phyloP scores from a whole-genome alignment of 2,888 invertebrate genomes.

The Sceliomorpha sp. region DNA sequence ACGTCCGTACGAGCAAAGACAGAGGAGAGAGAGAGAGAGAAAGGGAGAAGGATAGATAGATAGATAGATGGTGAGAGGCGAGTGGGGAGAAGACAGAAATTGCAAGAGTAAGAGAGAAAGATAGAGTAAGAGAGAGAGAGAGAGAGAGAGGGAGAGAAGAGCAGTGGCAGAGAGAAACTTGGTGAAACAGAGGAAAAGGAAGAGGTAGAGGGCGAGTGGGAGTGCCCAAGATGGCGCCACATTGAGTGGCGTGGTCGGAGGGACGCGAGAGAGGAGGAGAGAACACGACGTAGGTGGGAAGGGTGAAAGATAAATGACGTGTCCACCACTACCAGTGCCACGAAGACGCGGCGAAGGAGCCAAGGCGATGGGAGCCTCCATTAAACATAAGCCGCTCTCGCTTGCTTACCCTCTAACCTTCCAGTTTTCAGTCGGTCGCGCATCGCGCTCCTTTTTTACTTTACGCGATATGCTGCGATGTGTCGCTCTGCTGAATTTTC shows the following conservation, averaged over 20 bases:
- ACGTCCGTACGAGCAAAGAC: background rate
- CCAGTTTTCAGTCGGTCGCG: constrained; percentile 42
- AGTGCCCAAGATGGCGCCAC: constrained; percentile 79
- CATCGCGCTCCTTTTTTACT: constrained; percentile 13
- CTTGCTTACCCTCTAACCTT: constrained; percentile 62
- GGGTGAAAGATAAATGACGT: constrained; percentile 79
- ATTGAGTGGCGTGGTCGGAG: constrained; percentile 64
- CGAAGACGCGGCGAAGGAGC: constrained; percentile 64
- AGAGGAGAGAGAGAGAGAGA: constrained; percentile 6
- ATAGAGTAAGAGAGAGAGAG: constrained; percentile 38
- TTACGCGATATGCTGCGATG: background rate
- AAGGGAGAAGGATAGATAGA: constrained; percentile 37
- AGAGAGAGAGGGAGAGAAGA: constrained; percentile 28
- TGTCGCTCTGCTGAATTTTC: background rate
- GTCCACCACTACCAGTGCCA: constrained; percentile 71
- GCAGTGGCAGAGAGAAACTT: constrained; percentile 46
- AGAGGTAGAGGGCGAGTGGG: constrained; percentile 65
- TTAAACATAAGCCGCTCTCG: constrained; percentile 71
- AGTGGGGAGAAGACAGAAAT: constrained; percentile 47
- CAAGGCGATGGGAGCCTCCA: constrained; percentile 63
- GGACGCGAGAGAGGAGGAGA: constrained; percentile 61
- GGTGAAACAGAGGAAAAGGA: constrained; percentile 53
- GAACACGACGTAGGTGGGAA: constrained; percentile 64
- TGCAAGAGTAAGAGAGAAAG: constrained; percentile 4
- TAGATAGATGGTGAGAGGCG: constrained; percentile 27